phyloP scores from a whole-genome alignment of 2,113 vertebrate genomes.

The Microtus ochrogaster region DNA sequence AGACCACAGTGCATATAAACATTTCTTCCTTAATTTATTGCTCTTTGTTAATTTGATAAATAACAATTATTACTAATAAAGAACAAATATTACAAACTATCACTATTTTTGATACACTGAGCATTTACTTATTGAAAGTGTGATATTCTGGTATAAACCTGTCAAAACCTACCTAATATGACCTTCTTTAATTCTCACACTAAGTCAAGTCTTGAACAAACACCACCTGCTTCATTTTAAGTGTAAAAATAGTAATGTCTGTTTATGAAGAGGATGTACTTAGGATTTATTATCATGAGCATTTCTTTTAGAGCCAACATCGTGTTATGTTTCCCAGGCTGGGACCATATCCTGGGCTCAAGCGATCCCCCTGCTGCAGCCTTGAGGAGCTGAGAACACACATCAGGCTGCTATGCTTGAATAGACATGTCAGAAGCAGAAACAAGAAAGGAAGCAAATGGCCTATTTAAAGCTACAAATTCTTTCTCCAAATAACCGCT shows the following conservation, averaged over 20 bases:
- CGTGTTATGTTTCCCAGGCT: neutral
- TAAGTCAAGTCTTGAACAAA: neutral
- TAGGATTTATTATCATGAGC: neutral
- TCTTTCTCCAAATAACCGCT: neutral
- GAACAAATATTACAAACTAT: neutral
- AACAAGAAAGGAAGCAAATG: neutral
- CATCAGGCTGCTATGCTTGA: neutral
- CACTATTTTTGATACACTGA: neutral
- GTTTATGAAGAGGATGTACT: neutral
- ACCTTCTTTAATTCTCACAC: slow-evolving; percentile 3
- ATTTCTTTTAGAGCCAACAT: neutral
- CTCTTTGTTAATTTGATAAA: slow-evolving; percentile 16
- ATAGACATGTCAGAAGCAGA: slow-evolving; percentile 21
- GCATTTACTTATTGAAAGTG: slow-evolving; percentile 40
- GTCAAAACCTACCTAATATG: neutral
- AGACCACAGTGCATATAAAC: neutral
- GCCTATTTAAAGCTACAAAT: slow-evolving; percentile 20
- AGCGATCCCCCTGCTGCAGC: neutral
- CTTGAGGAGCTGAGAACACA: neutral
- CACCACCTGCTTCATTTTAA: neutral
- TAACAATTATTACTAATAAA: neutral
- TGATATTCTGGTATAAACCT: slow-evolving; percentile 40
- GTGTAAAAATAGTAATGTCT: neutral
- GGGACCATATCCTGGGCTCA: neutral
- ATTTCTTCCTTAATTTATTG: neutral